phyloP scores from a whole-genome alignment of 2,113 vertebrate genomes.

The Okapia johnstoni region DNA sequence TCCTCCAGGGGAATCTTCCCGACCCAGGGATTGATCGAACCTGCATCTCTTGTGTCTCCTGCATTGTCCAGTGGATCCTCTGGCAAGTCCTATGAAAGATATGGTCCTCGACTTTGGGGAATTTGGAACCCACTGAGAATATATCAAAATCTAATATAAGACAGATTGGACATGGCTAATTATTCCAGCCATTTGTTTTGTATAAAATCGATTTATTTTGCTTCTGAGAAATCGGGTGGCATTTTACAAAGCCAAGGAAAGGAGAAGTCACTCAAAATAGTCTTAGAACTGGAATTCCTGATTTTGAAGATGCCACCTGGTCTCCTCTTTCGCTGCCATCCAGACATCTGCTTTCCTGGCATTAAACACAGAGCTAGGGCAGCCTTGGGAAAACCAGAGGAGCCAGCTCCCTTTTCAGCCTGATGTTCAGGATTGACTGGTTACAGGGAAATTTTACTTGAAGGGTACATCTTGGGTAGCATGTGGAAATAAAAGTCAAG shows the following conservation, averaged over 20 bases:
- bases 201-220: not conserved
- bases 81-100: not conserved
- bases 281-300: not conserved
- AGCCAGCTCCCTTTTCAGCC: not conserved
- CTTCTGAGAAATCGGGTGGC: not conserved
- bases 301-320: not conserved
- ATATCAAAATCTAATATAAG: not conserved
- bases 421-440: not conserved
- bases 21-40: not conserved
- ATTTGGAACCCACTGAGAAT: not conserved
- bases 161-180: not conserved
- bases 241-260: not conserved
- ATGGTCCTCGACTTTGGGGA: not conserved
- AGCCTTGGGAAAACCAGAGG: rapidly evolving
- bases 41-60: not conserved
- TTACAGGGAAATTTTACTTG: not conserved
- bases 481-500: not conserved
- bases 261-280: not conserved
- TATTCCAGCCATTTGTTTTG: not conserved
- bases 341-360: not conserved
- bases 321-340: rapidly evolving
- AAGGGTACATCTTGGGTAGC: not conserved
- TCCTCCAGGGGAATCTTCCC: not conserved
- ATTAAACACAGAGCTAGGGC: not conserved
- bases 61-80: not conserved